A percentile compares a stretch with the other conserved stretches of the same genome.
These are phyloP conservation scores for Tetanocera ferruginea DNA, from an alignment of 2,888 invertebrate species.

Conservation along the genomic window DNA sequence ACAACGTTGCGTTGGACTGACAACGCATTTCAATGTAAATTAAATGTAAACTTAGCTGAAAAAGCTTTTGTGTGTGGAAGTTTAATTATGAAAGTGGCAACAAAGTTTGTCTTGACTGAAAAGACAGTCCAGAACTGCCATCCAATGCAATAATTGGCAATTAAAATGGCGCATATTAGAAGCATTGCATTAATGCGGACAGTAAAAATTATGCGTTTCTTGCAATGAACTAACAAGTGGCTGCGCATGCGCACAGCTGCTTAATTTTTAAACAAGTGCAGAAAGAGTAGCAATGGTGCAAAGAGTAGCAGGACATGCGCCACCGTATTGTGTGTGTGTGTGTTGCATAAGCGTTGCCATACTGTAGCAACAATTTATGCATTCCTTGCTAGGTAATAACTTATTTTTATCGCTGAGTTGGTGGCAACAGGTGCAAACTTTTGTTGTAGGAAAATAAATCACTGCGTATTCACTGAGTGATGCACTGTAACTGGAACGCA, in stretches of 20 bases:
- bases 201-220: not conserved
- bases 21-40: too few species aligned
- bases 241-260: conserved; percentile 9
- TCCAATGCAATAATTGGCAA: not conserved
- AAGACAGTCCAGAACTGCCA: not conserved
- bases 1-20: too few species aligned
- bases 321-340: not conserved
- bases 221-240: not conserved
- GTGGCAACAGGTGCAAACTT: conserved; percentile 9
- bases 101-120: not conserved
- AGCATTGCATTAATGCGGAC: not conserved
- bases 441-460: not conserved
- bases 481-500: not conserved
- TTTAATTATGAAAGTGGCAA: too few species aligned
- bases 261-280: not conserved
- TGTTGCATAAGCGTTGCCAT: not conserved
- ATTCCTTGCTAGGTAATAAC: not conserved
- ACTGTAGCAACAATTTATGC: conserved; percentile 1
- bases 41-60: too few species aligned
- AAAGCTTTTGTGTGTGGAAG: too few species aligned
- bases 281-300: too few species aligned
- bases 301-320: not conserved
- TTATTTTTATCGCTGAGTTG: conserved; percentile 2
- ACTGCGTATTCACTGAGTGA: not conserved
- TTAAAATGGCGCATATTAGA: conserved; percentile 7